phyloP scores from a whole-genome alignment of 1,140 invertebrate genomes.

The Dreissena polymorpha region DNA sequence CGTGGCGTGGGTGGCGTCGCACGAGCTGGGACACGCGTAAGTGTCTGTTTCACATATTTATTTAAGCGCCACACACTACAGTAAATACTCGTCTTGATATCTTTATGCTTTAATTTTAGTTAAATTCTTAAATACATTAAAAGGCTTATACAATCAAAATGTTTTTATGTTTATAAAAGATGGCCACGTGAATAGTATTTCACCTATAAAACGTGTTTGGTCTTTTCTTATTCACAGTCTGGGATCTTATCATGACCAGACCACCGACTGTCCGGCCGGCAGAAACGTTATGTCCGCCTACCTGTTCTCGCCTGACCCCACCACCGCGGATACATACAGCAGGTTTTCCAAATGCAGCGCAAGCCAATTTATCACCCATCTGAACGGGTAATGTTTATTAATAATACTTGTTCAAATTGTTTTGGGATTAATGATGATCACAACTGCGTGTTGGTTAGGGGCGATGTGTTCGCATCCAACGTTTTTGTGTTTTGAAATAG shows the following conservation, averaged over 20 bases:
- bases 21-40: slow-evolving; percentile 32
- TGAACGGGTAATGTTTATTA: neutral
- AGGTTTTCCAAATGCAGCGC: neutral
- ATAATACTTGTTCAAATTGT: neutral
- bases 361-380: neutral
- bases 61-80: too few relatives aligned
- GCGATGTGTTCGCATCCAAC: neutral
- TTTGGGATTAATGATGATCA: neutral
- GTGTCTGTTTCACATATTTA: neutral
- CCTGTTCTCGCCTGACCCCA: neutral
- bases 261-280: neutral
- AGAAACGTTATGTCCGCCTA: neutral
- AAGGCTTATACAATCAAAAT: too few relatives aligned
- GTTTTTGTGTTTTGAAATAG: neutral
- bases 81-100: too few relatives aligned
- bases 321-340: neutral
- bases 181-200: neutral
- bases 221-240: neutral
- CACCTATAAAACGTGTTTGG: neutral
- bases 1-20: slow-evolving; percentile 4
- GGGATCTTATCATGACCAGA: neutral
- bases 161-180: neutral
- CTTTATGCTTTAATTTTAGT: too few relatives aligned
- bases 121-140: too few relatives aligned
- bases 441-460: neutral